Percentiles rank a stretch among this genome's conserved stretches.
These are phyloP conservation scores for Loriculus beryllinus DNA, from an alignment of 2,797 vertebrate species.

Conservation along the genomic window DNA sequence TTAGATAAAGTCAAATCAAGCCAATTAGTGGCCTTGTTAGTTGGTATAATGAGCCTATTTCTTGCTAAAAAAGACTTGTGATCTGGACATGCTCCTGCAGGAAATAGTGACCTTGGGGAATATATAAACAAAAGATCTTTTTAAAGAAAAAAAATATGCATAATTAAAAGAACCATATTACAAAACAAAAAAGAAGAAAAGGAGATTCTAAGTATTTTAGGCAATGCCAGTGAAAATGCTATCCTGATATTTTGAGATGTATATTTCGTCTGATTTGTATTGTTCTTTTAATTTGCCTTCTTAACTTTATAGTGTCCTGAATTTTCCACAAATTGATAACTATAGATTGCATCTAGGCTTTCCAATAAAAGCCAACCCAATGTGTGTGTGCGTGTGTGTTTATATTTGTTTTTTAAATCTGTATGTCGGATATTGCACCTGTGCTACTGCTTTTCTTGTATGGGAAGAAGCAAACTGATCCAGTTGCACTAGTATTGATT, in stretches of 20 bases:
- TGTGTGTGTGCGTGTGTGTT: slow-evolving; percentile 61
- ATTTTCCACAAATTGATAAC: slow-evolving; percentile 83
- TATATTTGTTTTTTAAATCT: slow-evolving; percentile 50
- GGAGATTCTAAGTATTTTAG: slow-evolving; percentile 79
- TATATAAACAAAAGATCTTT: slow-evolving; percentile 73
- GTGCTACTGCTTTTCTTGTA: neutral
- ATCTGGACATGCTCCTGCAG: slow-evolving; percentile 77
- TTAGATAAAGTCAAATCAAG: slow-evolving; percentile 75
- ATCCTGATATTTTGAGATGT: slow-evolving; percentile 84
- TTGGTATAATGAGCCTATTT: slow-evolving; percentile 78
- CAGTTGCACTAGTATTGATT: slow-evolving; percentile 13
- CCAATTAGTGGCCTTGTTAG: slow-evolving; percentile 76
- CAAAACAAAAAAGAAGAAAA: slow-evolving; percentile 55
- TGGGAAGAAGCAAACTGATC: neutral
- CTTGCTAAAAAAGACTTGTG: slow-evolving; percentile 77
- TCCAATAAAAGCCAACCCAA: slow-evolving; percentile 84
- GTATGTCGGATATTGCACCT: slow-evolving; percentile 15
- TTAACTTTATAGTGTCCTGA: slow-evolving; percentile 83
- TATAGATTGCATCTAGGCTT: slow-evolving; percentile 84
- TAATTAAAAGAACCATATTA: slow-evolving; percentile 72
- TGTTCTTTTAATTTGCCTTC: slow-evolving; percentile 83
- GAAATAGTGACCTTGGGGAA: slow-evolving; percentile 79
- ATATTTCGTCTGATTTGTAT: slow-evolving; percentile 84
- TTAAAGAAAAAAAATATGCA: slow-evolving; percentile 67
- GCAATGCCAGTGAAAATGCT: slow-evolving; percentile 80